Evolutionary conservation across 92 coral and sea anemone genomes (phyloP), one percentile per base, ranked within the genome.

Genomic region (Nematostella vectensis): DNA sequence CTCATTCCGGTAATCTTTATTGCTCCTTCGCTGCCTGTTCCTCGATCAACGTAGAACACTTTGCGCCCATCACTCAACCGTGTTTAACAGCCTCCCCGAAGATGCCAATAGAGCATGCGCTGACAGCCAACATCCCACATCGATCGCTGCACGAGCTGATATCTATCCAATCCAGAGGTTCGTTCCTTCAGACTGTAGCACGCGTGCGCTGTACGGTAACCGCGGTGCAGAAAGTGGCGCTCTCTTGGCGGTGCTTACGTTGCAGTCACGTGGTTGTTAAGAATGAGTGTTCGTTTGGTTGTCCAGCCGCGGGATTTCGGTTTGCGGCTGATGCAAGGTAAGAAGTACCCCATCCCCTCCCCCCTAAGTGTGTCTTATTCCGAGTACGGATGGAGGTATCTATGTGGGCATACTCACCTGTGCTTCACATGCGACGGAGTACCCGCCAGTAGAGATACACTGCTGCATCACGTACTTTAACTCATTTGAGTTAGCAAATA

Each of bases 21-120:
- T 82, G 86, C 54, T 54, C 80, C 1, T 91, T 81, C 58, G 88
- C 68, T 22, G 93, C 87, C 4, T 91, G 96, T 40, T 91, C 98
- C 18, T 79, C 87, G 2, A 16, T 91, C 45, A 61, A 50, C 11
- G 62, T 91, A 9, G 87, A 81, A 25, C 70, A 59, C 19, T 61
- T 70, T 31, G 71, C 95, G 6, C 20, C 52, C 16, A 44, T 68
- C 11, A n/a, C n/a, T n/a, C n/a, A n/a, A n/a, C n/a, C n/a, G n/a
- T n/a, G n/a, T n/a, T n/a, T n/a, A n/a, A n/a, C n/a, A n/a, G n/a
- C n/a, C n/a, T n/a, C n/a, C n/a, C n/a, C n/a, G n/a, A n/a, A n/a
- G n/a, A n/a, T n/a, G n/a, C n/a, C n/a, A n/a, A n/a, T n/a, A n/a
- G n/a, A n/a, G n/a, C n/a, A n/a, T n/a, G n/a, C n/a, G n/a, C 15